These are phyloP conservation scores for Tetranychus truncatus DNA, from an alignment of 2,888 invertebrate genomes.

Conservation along the genomic window DNA sequence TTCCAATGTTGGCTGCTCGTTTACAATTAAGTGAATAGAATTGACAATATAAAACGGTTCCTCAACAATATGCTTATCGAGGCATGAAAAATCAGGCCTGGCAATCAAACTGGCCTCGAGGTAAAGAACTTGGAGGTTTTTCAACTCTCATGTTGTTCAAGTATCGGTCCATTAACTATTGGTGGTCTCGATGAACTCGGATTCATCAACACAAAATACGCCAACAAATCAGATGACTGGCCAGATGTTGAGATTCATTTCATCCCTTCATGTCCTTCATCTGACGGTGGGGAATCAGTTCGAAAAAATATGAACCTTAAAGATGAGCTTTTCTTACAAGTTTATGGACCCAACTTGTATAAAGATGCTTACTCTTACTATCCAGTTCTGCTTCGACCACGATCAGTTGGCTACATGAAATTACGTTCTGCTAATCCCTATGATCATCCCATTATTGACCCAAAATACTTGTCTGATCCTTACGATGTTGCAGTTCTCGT, in stretches of 20 bases:
- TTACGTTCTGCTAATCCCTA: slow-evolving; percentile 47
- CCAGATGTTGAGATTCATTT: slow-evolving; percentile 81
- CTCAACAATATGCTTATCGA: slow-evolving; percentile 28
- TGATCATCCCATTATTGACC: slow-evolving; percentile 66
- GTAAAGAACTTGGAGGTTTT: slow-evolving; percentile 72
- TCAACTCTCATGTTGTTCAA: slow-evolving; percentile 46
- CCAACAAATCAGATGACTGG: slow-evolving; percentile 59
- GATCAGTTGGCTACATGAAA: slow-evolving; percentile 33
- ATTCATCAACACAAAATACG: slow-evolving; percentile 70
- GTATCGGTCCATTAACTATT: slow-evolving; percentile 58
- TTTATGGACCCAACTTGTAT: slow-evolving; percentile 21
- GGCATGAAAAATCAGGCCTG: slow-evolving; percentile 26
- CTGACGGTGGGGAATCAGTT: slow-evolving; percentile 49
- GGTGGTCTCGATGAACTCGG: slow-evolving; percentile 72
- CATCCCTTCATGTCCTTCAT: slow-evolving; percentile 58
- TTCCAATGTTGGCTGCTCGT: slow-evolving; percentile 51
- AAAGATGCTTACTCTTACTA: slow-evolving; percentile 23
- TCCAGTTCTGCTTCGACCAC: slow-evolving; percentile 33
- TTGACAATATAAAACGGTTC: slow-evolving; percentile 30
- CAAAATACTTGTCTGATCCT: slow-evolving; percentile 72
- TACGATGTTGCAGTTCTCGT: slow-evolving; percentile 45
- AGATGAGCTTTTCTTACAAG: slow-evolving; percentile 20
- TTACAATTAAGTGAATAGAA: slow-evolving; percentile 29
- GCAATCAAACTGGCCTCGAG: slow-evolving; percentile 61
- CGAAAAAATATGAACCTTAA: slow-evolving; percentile 21